phyloP scores from a whole-genome alignment of 2,888 invertebrate genomes.

The Apoda limacodes region DNA sequence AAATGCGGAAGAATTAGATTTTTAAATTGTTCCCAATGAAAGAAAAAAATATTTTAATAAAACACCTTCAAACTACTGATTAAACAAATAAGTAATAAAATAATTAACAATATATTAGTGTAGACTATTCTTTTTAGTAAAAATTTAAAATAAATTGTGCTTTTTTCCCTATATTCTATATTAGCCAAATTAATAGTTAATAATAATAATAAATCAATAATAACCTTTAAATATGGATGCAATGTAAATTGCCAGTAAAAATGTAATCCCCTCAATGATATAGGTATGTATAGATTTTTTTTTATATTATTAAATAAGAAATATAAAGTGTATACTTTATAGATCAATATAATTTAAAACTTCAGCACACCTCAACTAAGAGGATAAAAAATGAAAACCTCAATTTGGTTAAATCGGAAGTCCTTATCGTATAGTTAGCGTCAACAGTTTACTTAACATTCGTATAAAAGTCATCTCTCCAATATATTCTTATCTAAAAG shows the following conservation, averaged over 20 bases:
- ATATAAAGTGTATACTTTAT: too few species aligned
- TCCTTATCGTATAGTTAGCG: slow-evolving; percentile 61
- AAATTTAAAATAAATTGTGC: slow-evolving; percentile 59
- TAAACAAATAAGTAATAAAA: slow-evolving; percentile 13
- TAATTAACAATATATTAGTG: slow-evolving; percentile 8
- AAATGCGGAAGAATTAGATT: slow-evolving; percentile 55
- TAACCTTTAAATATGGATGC: too few species aligned
- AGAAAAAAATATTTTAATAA: slow-evolving; percentile 17
- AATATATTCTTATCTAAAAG: slow-evolving; percentile 68
- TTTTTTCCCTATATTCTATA: slow-evolving; percentile 58
- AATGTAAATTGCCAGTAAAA: slow-evolving; percentile 35
- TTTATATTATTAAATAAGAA: too few species aligned
- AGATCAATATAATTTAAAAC: slow-evolving; percentile 24
- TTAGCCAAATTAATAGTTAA: slow-evolving; percentile 48
- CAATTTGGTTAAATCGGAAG: slow-evolving; percentile 61
- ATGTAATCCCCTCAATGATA: too few species aligned
- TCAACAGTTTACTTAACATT: slow-evolving; percentile 67
- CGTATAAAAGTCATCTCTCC: slow-evolving; percentile 68
- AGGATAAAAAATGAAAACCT: slow-evolving; percentile 34
- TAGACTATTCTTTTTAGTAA: slow-evolving; percentile 42
- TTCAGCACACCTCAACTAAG: slow-evolving; percentile 22
- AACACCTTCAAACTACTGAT: slow-evolving; percentile 4
- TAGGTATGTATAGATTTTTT: too few species aligned
- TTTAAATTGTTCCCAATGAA: slow-evolving; percentile 19
- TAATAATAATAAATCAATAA: slow-evolving; percentile 29